Base-by-base conservation (phyloP, 2,888 invertebrate species). In the Conchocele bisecta region DNA sequence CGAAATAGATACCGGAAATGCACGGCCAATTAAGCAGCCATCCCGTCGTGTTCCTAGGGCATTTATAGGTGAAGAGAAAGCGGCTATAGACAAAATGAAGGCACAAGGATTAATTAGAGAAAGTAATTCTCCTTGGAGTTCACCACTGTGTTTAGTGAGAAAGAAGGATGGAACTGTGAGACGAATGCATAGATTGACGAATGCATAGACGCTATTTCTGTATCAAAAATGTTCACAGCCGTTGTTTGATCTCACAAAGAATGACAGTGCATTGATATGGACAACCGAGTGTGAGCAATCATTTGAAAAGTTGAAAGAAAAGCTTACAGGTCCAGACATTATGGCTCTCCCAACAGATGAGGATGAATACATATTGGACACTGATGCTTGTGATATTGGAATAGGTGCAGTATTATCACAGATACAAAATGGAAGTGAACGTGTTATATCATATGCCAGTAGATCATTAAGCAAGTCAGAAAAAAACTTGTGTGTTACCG, bases 371-470 rank as follows among this genome's bases (percentile, higher is more conserved):
- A 60, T 69, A 3, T 17, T 75, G 6, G 68, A 75, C 39, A 72
- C 68, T n/a, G 75, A 75, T 68, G 71, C 64, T 7, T 53, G 75
- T 50, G 61, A 56, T 53, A 20, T 31, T 28, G 60, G 72, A 6
- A 44, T 65, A 20, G 67, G 65, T 6, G 68, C 58, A 39, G 78
- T 78, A 9, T 42, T 71, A 15, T 57, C 42, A 13, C 63, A 74
- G 37, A 37, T 63, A 13, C 64, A 67, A 29, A 48, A 67, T 37
- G 67, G 42, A 2, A 9, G 29, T 7, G 60, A 58, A 26, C 37
- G 66, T 29, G 61, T 69, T 20, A 56, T 75, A n/a, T 37, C 65
- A 37, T 78, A 71, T 64, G 67, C 33, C 5, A 60, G 54, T 33
- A 22, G 61, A 31, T 48, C 68, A n/a, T 31, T 59, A 17, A 61